Evolutionary conservation across 1,140 invertebrate species (phyloP).

Genomic region (Bemisia tabaci): DNA sequence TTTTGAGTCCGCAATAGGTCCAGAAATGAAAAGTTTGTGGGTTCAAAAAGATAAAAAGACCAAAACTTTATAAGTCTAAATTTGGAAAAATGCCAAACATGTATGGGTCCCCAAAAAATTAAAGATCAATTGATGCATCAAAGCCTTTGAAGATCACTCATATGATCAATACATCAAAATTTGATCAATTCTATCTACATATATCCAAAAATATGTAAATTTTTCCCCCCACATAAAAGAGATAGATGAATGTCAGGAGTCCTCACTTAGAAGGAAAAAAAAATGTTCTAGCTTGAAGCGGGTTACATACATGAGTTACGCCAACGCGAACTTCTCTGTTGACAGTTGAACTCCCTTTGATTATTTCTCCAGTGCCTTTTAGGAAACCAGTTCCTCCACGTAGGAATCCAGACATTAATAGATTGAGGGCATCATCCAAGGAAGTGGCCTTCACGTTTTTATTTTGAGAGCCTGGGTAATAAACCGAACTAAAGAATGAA

Average conservation of each 20-base stretch:
- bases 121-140: neutral
- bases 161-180: slow-evolving; percentile 8
- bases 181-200: slow-evolving; percentile 13
- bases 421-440: slow-evolving; percentile 78
- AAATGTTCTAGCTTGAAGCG: too few species aligned
- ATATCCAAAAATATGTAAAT: slow-evolving; percentile 2
- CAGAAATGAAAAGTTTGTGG: too few species aligned
- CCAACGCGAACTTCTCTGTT: slow-evolving; percentile 93
- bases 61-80: too few species aligned
- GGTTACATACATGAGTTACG: slow-evolving; percentile 77
- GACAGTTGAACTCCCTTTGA: slow-evolving; percentile 82
- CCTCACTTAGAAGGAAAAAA: neutral
- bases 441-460: slow-evolving; percentile 48
- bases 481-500: too few species aligned
- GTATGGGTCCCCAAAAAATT: too few species aligned
- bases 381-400: slow-evolving; percentile 88
- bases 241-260: neutral
- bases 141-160: neutral
- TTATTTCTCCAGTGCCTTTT: slow-evolving; percentile 89
- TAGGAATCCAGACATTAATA: slow-evolving; percentile 89
- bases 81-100: too few species aligned
- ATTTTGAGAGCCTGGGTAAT: slow-evolving; percentile 39
- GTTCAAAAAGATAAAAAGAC: too few species aligned
- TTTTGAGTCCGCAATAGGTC: too few species aligned
- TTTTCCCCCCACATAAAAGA: neutral